phyloP scores from a whole-genome alignment of 2,888 invertebrate species.

The Leptinotarsa juncta region DNA sequence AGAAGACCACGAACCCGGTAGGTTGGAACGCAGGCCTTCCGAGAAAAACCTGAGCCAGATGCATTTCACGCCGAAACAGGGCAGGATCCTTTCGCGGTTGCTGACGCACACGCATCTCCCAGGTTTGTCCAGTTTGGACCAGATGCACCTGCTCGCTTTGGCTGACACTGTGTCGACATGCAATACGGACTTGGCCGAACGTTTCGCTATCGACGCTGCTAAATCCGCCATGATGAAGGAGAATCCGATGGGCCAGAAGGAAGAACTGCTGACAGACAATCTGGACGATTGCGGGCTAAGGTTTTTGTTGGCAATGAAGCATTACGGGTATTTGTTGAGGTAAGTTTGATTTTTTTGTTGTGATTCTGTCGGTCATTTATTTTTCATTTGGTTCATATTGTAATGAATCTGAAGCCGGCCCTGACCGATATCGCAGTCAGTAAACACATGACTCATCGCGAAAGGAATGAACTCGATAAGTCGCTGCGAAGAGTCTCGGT shows the following conservation, averaged over 20 bases:
- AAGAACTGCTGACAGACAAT: constrained; percentile 77
- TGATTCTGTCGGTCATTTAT: not conserved
- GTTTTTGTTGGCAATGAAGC: constrained; percentile 96
- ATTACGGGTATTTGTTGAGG: constrained; percentile 90
- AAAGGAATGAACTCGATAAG: too few relatives aligned
- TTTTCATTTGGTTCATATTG: not conserved
- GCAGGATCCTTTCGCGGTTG: constrained; percentile 83
- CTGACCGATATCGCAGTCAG: too few relatives aligned
- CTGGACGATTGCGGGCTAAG: constrained; percentile 97
- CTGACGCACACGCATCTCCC: constrained; percentile 96
- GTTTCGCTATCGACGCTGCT: constrained; percentile 78
- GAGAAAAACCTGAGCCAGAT: constrained; percentile 70
- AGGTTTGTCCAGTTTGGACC: constrained; percentile 90
- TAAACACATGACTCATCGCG: too few relatives aligned
- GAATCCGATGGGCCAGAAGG: constrained; percentile 69
- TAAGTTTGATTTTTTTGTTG: constrained; percentile 31
- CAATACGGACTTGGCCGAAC: constrained; percentile 87
- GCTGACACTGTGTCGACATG: constrained; percentile 98
- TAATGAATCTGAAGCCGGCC: too few relatives aligned
- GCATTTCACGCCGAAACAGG: constrained; percentile 89
- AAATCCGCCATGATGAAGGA: constrained; percentile 77
- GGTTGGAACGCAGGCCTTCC: constrained; percentile 65
- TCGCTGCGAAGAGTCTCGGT: too few relatives aligned
- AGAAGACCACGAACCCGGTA: constrained; percentile 73
- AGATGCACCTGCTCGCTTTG: constrained; percentile 98